Conservation (phyloP, 2,797 vertebrate species). For the Chiroxiphia lanceolata region DNA sequence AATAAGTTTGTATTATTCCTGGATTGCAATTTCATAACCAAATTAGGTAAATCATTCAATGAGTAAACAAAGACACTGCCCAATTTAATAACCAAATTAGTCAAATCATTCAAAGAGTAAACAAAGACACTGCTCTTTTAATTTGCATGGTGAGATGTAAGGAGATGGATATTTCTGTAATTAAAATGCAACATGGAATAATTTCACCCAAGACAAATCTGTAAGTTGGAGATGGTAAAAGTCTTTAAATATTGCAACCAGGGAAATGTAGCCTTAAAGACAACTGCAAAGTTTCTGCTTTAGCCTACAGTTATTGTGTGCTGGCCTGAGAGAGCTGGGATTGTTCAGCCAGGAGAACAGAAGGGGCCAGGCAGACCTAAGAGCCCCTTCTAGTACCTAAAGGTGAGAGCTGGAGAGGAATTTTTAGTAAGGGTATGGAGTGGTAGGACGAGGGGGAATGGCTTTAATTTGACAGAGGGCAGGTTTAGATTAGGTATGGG, state of each 20-base stretch:
- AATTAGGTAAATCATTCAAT: not conserved
- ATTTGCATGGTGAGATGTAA: not conserved
- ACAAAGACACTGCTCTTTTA: not conserved
- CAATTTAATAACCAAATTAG: not conserved
- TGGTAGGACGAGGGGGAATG: not conserved
- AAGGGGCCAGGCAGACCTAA: not conserved
- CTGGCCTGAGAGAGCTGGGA: not conserved
- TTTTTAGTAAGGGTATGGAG: not conserved
- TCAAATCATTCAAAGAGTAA: not conserved
- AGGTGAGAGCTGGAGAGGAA: not conserved
- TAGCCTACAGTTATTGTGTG: not conserved
- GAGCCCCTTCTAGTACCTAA: not conserved
- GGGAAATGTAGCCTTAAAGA: not conserved
- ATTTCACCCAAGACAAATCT: not conserved
- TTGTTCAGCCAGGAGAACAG: not conserved
- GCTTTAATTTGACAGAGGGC: not conserved
- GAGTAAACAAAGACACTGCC: not conserved
- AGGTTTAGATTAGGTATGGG: not conserved
- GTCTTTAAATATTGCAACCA: not conserved
- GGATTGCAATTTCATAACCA: not conserved
- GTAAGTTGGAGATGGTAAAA: not conserved
- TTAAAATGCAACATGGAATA: not conserved
- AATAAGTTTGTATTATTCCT: not conserved
- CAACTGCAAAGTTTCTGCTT: not conserved
- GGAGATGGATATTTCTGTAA: not conserved